Evolutionary conservation across 2,113 vertebrate genomes (phyloP), one percentile per base, ranked within the genome.

Genomic region (Phyllostomus hastatus): DNA sequence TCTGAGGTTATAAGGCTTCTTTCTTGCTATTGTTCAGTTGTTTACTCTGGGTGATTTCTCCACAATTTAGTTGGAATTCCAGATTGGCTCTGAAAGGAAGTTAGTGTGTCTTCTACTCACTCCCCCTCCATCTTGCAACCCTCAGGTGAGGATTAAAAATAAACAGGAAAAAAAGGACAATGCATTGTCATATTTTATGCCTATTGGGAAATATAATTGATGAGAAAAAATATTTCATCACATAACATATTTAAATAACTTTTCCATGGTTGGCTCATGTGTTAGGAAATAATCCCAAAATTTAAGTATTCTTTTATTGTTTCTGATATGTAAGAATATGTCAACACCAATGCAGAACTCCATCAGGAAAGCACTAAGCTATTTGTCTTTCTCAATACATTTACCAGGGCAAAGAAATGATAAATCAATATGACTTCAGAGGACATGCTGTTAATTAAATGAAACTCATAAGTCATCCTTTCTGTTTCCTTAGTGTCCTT

Each of bases 381-480:
- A 67, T 97, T 91, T 90, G 82, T 97, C 94, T 97, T 86, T 94
- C 69, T 94, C 84, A 82, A 10, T 88, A 70, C 50, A 0, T 28
- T 35, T 87, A 48, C 33, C 72, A 97, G n/a, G 76, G 16, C 50
- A 85, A 72, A 22, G 14, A 80, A 91, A 22, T 91, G 54, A 90
- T 96, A 97, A 96, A 95, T 97, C 96, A 86, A 0, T 52, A 20
- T 81, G 92, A 88, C 88, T 76, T 93, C 0, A 2, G 76, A 97
- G 85, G 94, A 95, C 48, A 96, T 72, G 11, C 69, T 96, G 94
- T 94, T 97, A 97, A 98, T 97, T 93, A 96, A 97, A 95, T 95
- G 73, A 88, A 87, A 95, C 64, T 85, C 78, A 2, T 92, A 96
- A 96, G 82, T 97, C 83, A 93, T 35, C 22, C 33, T 89, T 93